phyloP scores from a whole-genome alignment of 2,113 vertebrate species.

The Caranx melampygus region DNA sequence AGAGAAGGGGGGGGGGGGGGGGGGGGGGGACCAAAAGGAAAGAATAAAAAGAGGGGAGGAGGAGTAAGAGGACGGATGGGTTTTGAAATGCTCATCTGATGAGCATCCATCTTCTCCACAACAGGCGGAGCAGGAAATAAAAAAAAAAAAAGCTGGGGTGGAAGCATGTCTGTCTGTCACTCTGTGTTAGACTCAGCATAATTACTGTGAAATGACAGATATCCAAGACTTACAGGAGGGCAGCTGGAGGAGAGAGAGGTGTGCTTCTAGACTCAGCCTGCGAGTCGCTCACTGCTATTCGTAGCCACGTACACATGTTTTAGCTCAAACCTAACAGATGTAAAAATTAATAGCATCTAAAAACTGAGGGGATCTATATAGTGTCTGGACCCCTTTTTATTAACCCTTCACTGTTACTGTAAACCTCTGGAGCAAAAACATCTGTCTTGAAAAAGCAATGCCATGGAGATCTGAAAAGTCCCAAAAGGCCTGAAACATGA shows the following conservation, averaged over 20 bases:
- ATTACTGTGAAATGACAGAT: constrained; percentile 82
- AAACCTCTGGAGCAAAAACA: constrained; percentile 12
- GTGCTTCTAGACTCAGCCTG: constrained; percentile 72
- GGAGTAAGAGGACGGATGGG: constrained; percentile 55
- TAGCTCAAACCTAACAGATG: constrained; percentile 24
- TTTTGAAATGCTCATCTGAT: constrained; percentile 64
- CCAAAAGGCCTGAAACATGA: constrained; percentile 6
- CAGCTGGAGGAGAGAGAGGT: constrained; percentile 57
- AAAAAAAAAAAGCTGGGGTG: constrained; percentile 57
- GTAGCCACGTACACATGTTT: constrained; percentile 31
- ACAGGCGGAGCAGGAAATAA: constrained; percentile 54
- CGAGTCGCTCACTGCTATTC: constrained; percentile 66
- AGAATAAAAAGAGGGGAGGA: constrained; percentile 39
- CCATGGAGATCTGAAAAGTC: constrained; percentile 39
- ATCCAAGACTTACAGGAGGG: constrained; percentile 68
- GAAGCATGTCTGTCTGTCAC: constrained; percentile 74
- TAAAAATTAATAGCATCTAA: constrained; percentile 26
- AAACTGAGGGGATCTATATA: not conserved
- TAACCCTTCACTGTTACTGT: constrained; percentile 3
- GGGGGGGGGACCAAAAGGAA: constrained; percentile 13
- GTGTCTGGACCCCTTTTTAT: constrained; percentile 1
- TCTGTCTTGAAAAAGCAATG: constrained; percentile 3
- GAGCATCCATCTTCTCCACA: constrained; percentile 48
- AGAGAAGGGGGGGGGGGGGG: constrained; percentile 24
- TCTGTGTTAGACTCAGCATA: constrained; percentile 81